Evolutionary conservation across 2,797 vertebrate genomes (phyloP), one percentile per base, ranked within the genome.

Genomic region (Myiothlypis coronata): DNA sequence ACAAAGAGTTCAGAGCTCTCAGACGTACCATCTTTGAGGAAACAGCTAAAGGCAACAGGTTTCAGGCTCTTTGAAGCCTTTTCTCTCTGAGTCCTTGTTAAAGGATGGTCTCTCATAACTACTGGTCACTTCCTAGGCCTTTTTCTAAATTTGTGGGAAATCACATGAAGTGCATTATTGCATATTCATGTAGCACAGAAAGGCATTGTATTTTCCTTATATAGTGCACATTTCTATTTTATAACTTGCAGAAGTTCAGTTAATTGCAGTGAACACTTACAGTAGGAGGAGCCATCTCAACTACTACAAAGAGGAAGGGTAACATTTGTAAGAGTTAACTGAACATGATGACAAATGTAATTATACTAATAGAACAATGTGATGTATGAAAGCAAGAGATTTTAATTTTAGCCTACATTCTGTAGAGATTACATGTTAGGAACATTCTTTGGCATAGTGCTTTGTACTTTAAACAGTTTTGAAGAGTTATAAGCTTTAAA

Each of bases 41-140:
- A 83, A 93, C 59, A 84, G 87, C 92, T 95, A 17, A 80, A 79
- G 78, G 96, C 90, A 96, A 93, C 87, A 92, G 87, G 89, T 92
- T 94, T 77, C 79, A 74, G 82, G 60, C 52, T 70, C 77, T 94
- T 90, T 93, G 94, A 94, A 94, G 89, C 44, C 68, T 77, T 87
- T 69, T 46, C 49, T 87, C 20, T 90, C 39, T 56, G 77, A 91
- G 28, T 67, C 16, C 26, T 52, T 75, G 30, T 56, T 72, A 55
- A 79, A 70, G 32, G 22, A 79, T 72, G 57, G 30, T 86, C 74
- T 91, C 2, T 90, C 56, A 32, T 75, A 35, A 39, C 27, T 76
- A 5, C 9, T 59, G 74, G 83, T 89, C 88, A 70, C 49, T 91
- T 71, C n/a, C 53, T 83, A 52, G 80, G 35, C 28, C 43, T 70